Evolutionary conservation across 2,888 invertebrate genomes (phyloP).

Genomic region (Nephrotoma flavescens): DNA sequence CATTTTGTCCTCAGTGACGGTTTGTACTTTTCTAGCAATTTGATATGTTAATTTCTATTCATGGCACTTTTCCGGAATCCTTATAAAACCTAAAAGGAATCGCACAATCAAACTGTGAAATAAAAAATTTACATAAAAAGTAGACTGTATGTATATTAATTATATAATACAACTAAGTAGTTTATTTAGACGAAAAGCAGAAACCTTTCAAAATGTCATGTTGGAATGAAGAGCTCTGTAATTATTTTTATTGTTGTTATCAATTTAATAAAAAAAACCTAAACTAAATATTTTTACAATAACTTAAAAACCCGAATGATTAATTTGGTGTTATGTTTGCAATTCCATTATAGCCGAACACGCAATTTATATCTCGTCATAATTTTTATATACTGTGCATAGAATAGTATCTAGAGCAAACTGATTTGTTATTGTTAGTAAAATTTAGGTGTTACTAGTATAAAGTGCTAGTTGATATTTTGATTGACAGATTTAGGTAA

Average conservation of each 20-base stretch:
- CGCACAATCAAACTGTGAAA: too few species aligned
- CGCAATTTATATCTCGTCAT: not conserved
- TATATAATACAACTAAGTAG: too few species aligned
- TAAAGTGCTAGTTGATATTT: not conserved
- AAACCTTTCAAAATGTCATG: not conserved
- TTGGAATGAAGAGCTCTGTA: not conserved
- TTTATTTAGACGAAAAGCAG: not conserved
- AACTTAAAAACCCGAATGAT: not conserved
- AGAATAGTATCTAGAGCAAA: not conserved
- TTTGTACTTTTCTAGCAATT: too few species aligned
- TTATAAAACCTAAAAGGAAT: too few species aligned
- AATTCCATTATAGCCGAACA: not conserved
- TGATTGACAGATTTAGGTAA: not conserved
- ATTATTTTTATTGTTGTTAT: not conserved
- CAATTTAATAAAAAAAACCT: not conserved
- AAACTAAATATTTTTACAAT: not conserved
- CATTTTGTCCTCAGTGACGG: too few species aligned
- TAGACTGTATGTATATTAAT: too few species aligned
- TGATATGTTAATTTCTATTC: too few species aligned
- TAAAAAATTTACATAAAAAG: too few species aligned
- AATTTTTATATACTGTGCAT: not conserved
- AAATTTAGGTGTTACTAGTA: too few species aligned
- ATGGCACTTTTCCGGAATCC: too few species aligned
- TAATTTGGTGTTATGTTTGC: not conserved
- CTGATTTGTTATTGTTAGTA: not conserved